A percentile compares a stretch with the other conserved stretches of the same genome.
These are phyloP conservation scores for Cryptoblepharus egeriae DNA, from an alignment of 2,797 vertebrate genomes.

Conservation along the genomic window DNA sequence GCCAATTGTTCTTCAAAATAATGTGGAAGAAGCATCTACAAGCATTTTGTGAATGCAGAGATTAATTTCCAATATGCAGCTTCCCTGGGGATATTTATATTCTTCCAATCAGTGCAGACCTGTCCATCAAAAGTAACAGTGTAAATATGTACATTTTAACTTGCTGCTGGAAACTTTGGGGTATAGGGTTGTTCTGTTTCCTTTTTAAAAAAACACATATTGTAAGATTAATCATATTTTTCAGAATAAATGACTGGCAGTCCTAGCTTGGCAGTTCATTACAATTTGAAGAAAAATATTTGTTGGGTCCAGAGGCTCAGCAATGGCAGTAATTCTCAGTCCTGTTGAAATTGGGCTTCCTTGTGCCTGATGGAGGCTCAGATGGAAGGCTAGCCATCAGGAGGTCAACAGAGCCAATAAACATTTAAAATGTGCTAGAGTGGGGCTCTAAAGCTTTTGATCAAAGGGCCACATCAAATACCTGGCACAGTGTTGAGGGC, in stretches of 20 bases:
- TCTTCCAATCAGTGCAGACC: conserved; percentile 81
- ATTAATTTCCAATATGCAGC: conserved; percentile 78
- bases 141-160: conserved; percentile 70
- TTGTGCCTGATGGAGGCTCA: neutral
- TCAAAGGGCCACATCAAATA: no score
- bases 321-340: neutral
- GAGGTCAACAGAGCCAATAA: neutral
- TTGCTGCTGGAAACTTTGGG: conserved; percentile 66
- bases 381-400: neutral
- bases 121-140: conserved; percentile 82
- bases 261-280: conserved; percentile 59
- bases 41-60: conserved; percentile 76
- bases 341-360: neutral
- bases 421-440: neutral
- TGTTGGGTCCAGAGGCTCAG: neutral
- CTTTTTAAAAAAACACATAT: conserved; percentile 65
- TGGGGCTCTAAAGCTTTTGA: no score
- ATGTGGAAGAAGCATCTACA: conserved; percentile 73
- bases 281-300: conserved; percentile 41
- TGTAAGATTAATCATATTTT: conserved; percentile 66
- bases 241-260: conserved; percentile 68
- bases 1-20: conserved; percentile 58
- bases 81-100: conserved; percentile 82
- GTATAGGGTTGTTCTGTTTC: neutral
- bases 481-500: no score